phyloP scores from a whole-genome alignment of 2,797 vertebrate genomes.

The Hapalemur alaotrensis region DNA sequence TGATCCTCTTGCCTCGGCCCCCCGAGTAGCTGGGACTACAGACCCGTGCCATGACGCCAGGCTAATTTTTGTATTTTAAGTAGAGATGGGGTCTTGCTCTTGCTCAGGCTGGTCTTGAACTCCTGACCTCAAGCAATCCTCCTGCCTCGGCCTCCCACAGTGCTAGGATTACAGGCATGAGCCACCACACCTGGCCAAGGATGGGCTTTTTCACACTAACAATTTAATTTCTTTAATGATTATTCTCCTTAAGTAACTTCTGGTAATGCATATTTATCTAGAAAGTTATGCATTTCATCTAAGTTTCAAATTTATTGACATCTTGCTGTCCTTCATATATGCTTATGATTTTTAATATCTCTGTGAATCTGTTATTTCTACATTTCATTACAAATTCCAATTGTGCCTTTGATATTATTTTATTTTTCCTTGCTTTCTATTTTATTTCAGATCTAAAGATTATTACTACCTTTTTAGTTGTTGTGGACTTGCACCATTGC shows the following conservation, averaged over 20 bases:
- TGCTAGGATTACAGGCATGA: too few species aligned
- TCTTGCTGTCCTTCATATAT: not conserved
- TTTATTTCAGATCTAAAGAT: not conserved
- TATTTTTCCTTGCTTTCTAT: not conserved
- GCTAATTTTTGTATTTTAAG: too few species aligned
- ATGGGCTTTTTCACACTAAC: not conserved
- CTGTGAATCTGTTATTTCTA: not conserved
- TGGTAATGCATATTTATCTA: not conserved
- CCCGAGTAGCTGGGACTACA: too few species aligned
- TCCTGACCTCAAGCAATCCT: too few species aligned
- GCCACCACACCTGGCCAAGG: too few species aligned
- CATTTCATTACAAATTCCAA: not conserved
- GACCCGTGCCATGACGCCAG: too few species aligned
- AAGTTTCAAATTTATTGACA: not conserved
- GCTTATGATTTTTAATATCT: not conserved
- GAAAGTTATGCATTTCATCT: not conserved
- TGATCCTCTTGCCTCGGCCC: too few species aligned
- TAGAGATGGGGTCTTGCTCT: too few species aligned
- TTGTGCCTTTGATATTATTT: not conserved
- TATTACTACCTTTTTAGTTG: not conserved
- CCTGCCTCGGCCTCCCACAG: too few species aligned
- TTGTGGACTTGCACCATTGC: not conserved
- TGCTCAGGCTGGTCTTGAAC: too few species aligned
- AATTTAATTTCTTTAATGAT: not conserved
- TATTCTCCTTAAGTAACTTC: not conserved